A percentile compares a stretch with the other conserved stretches of the same genome.
phyloP scores from a whole-genome alignment of 1,140 invertebrate genomes.

The Drosophila albomicans region DNA sequence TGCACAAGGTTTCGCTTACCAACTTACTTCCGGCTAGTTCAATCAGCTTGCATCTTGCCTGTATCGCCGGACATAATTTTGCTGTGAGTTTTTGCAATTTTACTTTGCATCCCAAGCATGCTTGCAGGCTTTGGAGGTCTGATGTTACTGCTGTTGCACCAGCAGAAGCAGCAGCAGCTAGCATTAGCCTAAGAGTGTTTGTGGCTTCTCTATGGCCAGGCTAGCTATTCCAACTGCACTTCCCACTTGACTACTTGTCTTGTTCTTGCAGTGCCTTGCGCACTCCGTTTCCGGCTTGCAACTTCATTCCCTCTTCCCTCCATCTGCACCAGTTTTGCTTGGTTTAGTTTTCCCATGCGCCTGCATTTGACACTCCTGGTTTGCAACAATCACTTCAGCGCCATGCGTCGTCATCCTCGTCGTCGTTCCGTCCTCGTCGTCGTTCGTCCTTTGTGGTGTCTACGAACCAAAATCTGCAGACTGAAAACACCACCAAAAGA shows the following conservation, averaged over 20 bases:
- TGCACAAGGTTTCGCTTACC: background rate
- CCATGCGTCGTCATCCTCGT: slow-evolving; percentile 59
- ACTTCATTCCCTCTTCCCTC: slow-evolving; percentile 3
- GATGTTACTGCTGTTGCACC: slow-evolving; percentile 26
- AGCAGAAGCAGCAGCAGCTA: no score
- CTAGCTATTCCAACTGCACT: background rate
- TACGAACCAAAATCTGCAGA: slow-evolving; percentile 30
- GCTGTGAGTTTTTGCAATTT: slow-evolving; percentile 82
- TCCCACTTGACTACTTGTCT: slow-evolving; percentile 59
- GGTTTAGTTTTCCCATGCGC: slow-evolving; percentile 68
- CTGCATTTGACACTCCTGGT: slow-evolving; percentile 72
- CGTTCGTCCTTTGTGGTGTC: slow-evolving; percentile 58
- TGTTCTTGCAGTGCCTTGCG: slow-evolving; percentile 58
- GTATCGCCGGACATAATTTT: slow-evolving; percentile 74
- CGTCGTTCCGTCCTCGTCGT: no score
- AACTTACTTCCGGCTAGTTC: background rate
- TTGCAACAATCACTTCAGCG: slow-evolving; percentile 73
- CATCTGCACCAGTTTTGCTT: slow-evolving; percentile 56
- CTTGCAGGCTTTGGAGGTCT: slow-evolving; percentile 68
- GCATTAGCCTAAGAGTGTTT: slow-evolving; percentile 34
- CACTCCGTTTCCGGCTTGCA: slow-evolving; percentile 71
- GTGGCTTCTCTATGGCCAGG: slow-evolving; percentile 26
- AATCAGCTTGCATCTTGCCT: background rate
- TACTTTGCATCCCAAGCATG: slow-evolving; percentile 77
- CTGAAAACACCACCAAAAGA: background rate